These are phyloP conservation scores for Brachynemurus nebulosus DNA, from an alignment of 2,888 invertebrate species.

Conservation along the genomic window DNA sequence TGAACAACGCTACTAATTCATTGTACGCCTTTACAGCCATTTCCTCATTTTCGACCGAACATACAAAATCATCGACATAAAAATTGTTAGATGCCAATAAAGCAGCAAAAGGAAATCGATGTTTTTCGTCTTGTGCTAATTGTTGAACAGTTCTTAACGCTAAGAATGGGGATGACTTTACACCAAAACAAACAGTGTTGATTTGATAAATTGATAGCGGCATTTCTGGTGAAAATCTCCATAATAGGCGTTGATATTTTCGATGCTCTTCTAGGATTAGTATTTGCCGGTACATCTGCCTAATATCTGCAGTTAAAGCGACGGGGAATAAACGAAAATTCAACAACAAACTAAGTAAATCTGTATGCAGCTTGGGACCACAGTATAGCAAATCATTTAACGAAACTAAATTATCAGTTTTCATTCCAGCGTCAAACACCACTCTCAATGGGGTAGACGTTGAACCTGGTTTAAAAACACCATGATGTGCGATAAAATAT, in stretches of 20 bases:
- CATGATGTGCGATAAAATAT: slow-evolving; percentile 9
- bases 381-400: slow-evolving; percentile 10
- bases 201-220: slow-evolving; percentile 6
- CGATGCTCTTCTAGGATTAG: slow-evolving; percentile 4
- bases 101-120: slow-evolving; percentile 6
- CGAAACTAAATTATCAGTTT: background rate
- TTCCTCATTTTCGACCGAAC: slow-evolving; percentile 1
- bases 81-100: slow-evolving; percentile 1
- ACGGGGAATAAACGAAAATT: slow-evolving; percentile 10
- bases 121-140: slow-evolving; percentile 8
- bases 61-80: slow-evolving; percentile 11
- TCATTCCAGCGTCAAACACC: slow-evolving; percentile 9
- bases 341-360: slow-evolving; percentile 10
- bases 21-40: background rate
- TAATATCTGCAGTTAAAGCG: slow-evolving; percentile 13
- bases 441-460: slow-evolving; percentile 5
- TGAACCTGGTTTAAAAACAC: slow-evolving; percentile 1
- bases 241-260: slow-evolving; percentile 11
- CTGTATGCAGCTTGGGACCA: slow-evolving; percentile 12
- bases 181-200: slow-evolving; percentile 10
- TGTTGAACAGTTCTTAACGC: slow-evolving; percentile 10
- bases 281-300: slow-evolving; percentile 13
- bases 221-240: slow-evolving; percentile 5
- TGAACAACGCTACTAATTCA: slow-evolving; percentile 2
- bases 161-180: slow-evolving; percentile 10